Evolutionary conservation across 2,113 vertebrate species (phyloP).

Genomic region (Gopherus flavomarginatus): DNA sequence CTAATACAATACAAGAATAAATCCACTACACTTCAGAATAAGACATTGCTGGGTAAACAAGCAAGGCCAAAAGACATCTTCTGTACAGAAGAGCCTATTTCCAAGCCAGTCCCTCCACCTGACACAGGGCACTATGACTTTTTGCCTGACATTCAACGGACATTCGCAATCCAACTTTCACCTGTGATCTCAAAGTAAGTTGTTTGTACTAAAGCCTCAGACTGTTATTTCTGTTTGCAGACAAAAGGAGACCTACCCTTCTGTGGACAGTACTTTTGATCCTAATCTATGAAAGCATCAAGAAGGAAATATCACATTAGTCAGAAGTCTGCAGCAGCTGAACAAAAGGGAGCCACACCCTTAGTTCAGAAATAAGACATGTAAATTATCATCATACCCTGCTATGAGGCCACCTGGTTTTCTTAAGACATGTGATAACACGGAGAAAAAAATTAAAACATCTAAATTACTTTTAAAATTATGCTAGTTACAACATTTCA

Average conservation of each 20-base stretch:
- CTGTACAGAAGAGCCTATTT: neutral
- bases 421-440: neutral
- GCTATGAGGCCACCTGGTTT: neutral
- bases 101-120: neutral
- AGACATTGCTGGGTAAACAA: neutral
- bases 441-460: neutral
- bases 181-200: slow-evolving; percentile 7
- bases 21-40: neutral
- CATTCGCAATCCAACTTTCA: slow-evolving; percentile 21
- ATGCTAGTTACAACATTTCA: neutral
- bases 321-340: neutral
- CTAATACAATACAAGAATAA: neutral
- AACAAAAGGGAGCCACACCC: neutral
- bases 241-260: slow-evolving; percentile 1
- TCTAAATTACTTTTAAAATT: neutral
- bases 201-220: slow-evolving; percentile 31
- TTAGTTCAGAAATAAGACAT: neutral
- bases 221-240: neutral
- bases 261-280: slow-evolving; percentile 4
- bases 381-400: neutral
- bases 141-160: slow-evolving; percentile 22
- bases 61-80: neutral
- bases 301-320: neutral
- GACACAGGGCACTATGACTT: slow-evolving; percentile 12
- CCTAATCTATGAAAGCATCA: slow-evolving; percentile 27